Base-by-base conservation (phyloP, 1,140 invertebrate genomes). In the Ostrea denselamellosa region DNA sequence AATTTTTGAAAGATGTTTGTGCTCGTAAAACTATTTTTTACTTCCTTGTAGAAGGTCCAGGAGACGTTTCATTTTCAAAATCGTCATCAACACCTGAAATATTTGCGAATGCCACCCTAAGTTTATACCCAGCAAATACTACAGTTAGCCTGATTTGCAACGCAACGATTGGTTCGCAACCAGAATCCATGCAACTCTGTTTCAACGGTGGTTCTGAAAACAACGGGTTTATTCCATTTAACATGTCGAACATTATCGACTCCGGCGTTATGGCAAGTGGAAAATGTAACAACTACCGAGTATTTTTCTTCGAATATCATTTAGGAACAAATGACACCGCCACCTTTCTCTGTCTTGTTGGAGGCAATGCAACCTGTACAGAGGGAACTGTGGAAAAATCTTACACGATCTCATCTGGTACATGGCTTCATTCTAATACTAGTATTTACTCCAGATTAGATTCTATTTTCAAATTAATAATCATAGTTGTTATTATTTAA, bases 311-410 rank as follows among this genome's bases (percentile, higher is more conserved):
- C 28, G 68, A 77, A 44, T 77, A 77, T 25, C 68, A 77, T 25
- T 77, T 77, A 8, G 68, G 28, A 77, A 77, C 68, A 77, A 77
- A 83, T 22, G 82, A 52, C 52, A 83, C 34, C 44, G 52, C 52
- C 44, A 83, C 82, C 82, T 83, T 83, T 44, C 82, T 83, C 44
- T 83, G 82, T 52, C 14, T 53, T 17, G 44, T 22, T 54, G 82
- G 52, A 8, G 5, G 19, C 7, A 83, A 83, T n/a, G 22, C 34
- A 8, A 83, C 82, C 3, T 83, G 82, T 54, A 44, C 51, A 9
- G 12, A n/a, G 19, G 82, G 82, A 25, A 22, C 53, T 52, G 34
- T 54, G 34, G 44, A 53, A 19, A n/a, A 19, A 14, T 19, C 52
- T 8, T 83, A n/a, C 52, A 83, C 82, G 28, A 10, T 77, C 8